Evolutionary conservation across 2,113 vertebrate species (phyloP).

Genomic region (Thunnus maccoyii): DNA sequence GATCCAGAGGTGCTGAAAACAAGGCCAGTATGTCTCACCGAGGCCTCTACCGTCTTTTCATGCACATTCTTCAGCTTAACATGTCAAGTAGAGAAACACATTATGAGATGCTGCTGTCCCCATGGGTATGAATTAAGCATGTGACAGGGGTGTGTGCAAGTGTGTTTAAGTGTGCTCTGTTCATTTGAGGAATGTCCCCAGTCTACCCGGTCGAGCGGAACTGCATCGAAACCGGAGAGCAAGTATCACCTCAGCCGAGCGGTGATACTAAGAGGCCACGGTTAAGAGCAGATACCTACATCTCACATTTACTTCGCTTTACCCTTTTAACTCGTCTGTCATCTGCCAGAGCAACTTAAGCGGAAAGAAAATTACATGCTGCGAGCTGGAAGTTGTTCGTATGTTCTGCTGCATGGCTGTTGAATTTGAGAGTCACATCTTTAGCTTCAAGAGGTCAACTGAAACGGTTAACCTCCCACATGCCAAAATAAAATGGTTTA

Average conservation of each 20-base stretch:
- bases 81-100: constrained; percentile 67
- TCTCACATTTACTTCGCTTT: constrained; percentile 43
- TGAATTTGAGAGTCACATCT: constrained; percentile 42
- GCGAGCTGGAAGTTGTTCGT: constrained; percentile 32
- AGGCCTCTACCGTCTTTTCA: constrained; percentile 35
- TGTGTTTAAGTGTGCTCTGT: constrained; percentile 69
- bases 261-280: constrained; percentile 56
- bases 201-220: constrained; percentile 79
- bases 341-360: constrained; percentile 44
- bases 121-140: constrained; percentile 62
- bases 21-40: constrained; percentile 16
- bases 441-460: constrained; percentile 58
- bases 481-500: constrained; percentile 14
- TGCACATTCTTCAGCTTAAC: constrained; percentile 61
- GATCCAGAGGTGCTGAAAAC: constrained; percentile 56
- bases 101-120: constrained; percentile 56
- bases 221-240: constrained; percentile 79
- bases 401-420: constrained; percentile 13
- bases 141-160: constrained; percentile 74
- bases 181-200: constrained; percentile 83
- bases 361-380: constrained; percentile 60
- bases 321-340: constrained; percentile 67
- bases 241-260: constrained; percentile 79
- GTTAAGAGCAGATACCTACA: constrained; percentile 55
- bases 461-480: constrained; percentile 57